These are phyloP conservation scores for Pseudopodoces humilis DNA, from an alignment of 2,113 vertebrate species.

Conservation along the genomic window DNA sequence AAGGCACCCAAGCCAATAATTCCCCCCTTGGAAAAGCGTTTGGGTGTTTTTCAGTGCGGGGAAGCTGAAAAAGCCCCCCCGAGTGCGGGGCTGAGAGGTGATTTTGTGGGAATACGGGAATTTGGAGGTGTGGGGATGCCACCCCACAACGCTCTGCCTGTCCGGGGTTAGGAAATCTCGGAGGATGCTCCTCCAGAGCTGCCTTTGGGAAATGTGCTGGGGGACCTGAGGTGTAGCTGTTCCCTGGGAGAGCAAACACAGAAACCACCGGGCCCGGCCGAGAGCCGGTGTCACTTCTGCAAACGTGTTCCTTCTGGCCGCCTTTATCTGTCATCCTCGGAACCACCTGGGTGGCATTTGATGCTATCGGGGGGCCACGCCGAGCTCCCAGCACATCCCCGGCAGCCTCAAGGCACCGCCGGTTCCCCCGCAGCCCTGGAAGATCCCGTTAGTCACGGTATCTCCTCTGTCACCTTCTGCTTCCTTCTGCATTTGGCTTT, in stretches of 20 bases:
- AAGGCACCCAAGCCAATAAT: rapidly evolving
- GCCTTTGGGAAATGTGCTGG: neutral
- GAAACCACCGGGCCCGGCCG: neutral
- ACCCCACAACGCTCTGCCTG: rapidly evolving
- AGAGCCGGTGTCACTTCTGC: slow-evolving; percentile 36
- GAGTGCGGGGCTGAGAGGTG: neutral
- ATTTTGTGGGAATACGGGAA: rapidly evolving
- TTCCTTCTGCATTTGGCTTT: slow-evolving; percentile 66
- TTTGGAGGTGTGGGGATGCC: rapidly evolving
- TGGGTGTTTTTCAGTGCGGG: rapidly evolving
- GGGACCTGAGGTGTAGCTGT: neutral
- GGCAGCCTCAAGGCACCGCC: slow-evolving; percentile 3
- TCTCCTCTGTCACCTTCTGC: slow-evolving; percentile 53
- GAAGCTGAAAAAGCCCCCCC: neutral
- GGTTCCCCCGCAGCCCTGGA: slow-evolving; percentile 28
- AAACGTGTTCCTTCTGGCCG: neutral
- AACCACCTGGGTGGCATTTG: neutral
- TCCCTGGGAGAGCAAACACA: neutral
- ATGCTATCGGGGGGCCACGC: neutral
- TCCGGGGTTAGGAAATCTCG: rapidly evolving
- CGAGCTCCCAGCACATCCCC: neutral
- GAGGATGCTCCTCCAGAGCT: neutral
- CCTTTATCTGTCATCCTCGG: neutral
- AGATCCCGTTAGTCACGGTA: slow-evolving; percentile 53
- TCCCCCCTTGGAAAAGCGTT: rapidly evolving